Conservation (phyloP, 2,113 vertebrate genomes). For the Procapra przewalskii region DNA sequence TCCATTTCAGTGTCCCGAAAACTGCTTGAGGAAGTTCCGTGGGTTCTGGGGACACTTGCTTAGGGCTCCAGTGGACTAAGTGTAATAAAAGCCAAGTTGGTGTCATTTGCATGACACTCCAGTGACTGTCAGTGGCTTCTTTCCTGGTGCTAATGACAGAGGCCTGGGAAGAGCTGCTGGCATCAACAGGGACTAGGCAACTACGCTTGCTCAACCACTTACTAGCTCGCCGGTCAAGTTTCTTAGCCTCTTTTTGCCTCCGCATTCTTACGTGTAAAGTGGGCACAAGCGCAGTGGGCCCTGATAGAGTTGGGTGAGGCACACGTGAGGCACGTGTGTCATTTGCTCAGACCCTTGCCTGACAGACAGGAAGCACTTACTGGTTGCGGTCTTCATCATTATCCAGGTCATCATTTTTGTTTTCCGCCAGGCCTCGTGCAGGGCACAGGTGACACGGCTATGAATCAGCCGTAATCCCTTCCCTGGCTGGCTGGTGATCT, state of each 20-base stretch:
- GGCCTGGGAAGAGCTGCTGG: neutral
- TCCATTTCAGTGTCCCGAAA: neutral
- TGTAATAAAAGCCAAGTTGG: neutral
- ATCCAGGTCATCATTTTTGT: neutral
- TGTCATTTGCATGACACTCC: neutral
- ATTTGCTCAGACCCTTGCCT: neutral
- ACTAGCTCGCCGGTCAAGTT: neutral
- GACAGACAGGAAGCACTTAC: neutral
- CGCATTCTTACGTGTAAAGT: neutral
- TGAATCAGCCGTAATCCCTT: neutral
- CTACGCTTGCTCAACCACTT: neutral
- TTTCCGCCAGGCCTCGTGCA: neutral
- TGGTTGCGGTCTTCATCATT: neutral
- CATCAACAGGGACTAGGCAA: neutral
- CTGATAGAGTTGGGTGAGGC: neutral
- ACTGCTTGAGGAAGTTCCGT: neutral
- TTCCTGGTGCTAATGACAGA: neutral
- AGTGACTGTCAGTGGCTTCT: neutral
- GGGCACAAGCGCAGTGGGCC: neutral
- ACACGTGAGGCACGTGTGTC: neutral
- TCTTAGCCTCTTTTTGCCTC: neutral
- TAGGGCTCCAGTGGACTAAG: neutral
- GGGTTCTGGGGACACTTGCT: neutral
- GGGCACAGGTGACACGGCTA: neutral
- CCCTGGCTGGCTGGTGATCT: neutral